Percentiles rank a stretch among this genome's conserved stretches.
phyloP scores from a whole-genome alignment of 2,113 vertebrate species.

The Catharus bicknelli region DNA sequence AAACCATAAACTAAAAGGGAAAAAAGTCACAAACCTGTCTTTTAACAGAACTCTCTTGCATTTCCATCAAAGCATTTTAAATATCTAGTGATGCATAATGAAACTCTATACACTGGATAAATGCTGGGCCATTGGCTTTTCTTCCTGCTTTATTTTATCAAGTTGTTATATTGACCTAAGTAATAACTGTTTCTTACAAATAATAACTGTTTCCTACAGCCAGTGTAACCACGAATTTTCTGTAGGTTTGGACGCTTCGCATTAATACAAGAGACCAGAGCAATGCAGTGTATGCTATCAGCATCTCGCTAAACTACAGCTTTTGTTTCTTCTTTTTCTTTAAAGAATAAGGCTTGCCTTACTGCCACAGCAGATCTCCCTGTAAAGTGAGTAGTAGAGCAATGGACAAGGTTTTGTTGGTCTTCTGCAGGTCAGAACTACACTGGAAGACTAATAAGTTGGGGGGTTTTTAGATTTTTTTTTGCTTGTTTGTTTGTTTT shows the following conservation, averaged over 20 bases:
- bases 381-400: background rate
- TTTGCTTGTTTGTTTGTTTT: accelerated
- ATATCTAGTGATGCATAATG: background rate
- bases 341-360: background rate
- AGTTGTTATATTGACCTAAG: background rate
- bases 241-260: background rate
- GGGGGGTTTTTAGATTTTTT: no score
- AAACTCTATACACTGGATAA: background rate
- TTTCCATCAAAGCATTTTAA: background rate
- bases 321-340: background rate
- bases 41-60: background rate
- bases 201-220: background rate
- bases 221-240: background rate
- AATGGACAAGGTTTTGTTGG: background rate
- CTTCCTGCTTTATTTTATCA: background rate
- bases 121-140: background rate
- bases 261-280: background rate
- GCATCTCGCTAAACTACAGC: background rate
- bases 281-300: background rate
- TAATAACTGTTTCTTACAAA: background rate
- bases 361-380: background rate
- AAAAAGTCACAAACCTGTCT: background rate
- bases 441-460: background rate
- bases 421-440: background rate
- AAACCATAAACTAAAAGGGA: background rate